Conservation (phyloP, 2,113 vertebrate genomes). For the Misgurnus mizolepis region DNA sequence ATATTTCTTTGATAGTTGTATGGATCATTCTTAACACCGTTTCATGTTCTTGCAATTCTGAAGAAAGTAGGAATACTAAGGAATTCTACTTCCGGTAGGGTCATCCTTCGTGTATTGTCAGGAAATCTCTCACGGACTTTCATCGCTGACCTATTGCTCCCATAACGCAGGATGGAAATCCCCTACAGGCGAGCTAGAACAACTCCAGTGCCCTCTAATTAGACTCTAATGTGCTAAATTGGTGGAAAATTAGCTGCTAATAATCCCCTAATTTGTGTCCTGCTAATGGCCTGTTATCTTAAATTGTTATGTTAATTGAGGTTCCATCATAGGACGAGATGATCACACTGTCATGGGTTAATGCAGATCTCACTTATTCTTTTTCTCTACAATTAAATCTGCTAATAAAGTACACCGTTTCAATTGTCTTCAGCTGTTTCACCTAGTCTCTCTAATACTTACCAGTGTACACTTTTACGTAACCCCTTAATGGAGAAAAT, state of each 20-base stretch:
- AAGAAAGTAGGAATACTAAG: too few relatives aligned
- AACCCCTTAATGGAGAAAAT: constrained; percentile 28
- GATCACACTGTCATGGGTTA: constrained; percentile 58
- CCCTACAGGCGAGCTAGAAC: constrained; percentile 42
- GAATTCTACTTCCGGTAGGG: not conserved
- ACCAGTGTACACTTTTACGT: constrained; percentile 5
- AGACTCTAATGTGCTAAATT: constrained; percentile 57
- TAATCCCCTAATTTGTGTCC: constrained; percentile 56
- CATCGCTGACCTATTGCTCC: constrained; percentile 38
- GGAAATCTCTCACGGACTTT: constrained; percentile 27
- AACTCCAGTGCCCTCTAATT: constrained; percentile 56
- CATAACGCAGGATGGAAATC: constrained; percentile 43
- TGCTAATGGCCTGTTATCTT: constrained; percentile 60
- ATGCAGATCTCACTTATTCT: constrained; percentile 36
- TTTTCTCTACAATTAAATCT: constrained; percentile 51
- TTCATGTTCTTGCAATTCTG: too few relatives aligned
- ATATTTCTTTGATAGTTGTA: too few relatives aligned
- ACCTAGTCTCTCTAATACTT: constrained; percentile 32
- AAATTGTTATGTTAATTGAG: constrained; percentile 62
- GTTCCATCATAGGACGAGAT: constrained; percentile 55
- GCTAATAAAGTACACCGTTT: constrained; percentile 48
- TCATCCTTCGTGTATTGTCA: constrained; percentile 26
- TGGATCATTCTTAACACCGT: too few relatives aligned
- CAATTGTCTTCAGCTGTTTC: constrained; percentile 41
- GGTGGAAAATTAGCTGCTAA: constrained; percentile 59